Base-by-base conservation (phyloP, 2,797 vertebrate genomes). In the Rhinophrynus dorsalis region DNA sequence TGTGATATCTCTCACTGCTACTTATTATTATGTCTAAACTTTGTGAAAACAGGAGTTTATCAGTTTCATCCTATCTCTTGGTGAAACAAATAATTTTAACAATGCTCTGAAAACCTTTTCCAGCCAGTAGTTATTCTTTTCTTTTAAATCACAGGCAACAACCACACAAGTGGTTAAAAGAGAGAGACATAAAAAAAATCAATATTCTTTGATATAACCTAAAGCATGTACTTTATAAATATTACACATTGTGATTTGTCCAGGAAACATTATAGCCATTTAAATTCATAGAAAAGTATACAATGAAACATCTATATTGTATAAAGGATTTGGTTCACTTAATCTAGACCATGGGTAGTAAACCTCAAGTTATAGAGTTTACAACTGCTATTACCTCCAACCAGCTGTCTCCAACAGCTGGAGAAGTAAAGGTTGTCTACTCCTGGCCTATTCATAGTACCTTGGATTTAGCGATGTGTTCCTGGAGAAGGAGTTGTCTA, bases 51-150 rank as follows among this genome's bases (percentile, higher is more conserved):
- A 80, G 40, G 63, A 40, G 54, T 78, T 68, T 68, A 74, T 69
- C 82, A 57, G 76, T 74, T 52, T 77, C 57, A 75, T 76, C 12
- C 0, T 26, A 68, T 71, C 20, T 58, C 26, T 57, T 48, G 42
- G 59, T 82, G 82, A 84, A n/a, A 78, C 57, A 81, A 74, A 80
- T 83, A 83, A 80, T 83, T 83, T 75, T 74, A 73, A 74, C 78
- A 80, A 75, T 80, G 56, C 69, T 72, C 75, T 58, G 70, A 80
- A 82, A 80, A 58, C 69, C 77, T 79, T 76, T 33, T 33, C 72
- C 37, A 72, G 52, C 45, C 82, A 73, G 80, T 80, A 82, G 76
- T 20, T 76, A 58, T 65, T 81, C 33, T 67, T 83, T 61, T 77
- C 80, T 82, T 67, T 75, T 64, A 62, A 74, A 83, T 75, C 58